These are phyloP conservation scores for Bucco capensis DNA, from an alignment of 2,113 vertebrate species.

Conservation along the genomic window DNA sequence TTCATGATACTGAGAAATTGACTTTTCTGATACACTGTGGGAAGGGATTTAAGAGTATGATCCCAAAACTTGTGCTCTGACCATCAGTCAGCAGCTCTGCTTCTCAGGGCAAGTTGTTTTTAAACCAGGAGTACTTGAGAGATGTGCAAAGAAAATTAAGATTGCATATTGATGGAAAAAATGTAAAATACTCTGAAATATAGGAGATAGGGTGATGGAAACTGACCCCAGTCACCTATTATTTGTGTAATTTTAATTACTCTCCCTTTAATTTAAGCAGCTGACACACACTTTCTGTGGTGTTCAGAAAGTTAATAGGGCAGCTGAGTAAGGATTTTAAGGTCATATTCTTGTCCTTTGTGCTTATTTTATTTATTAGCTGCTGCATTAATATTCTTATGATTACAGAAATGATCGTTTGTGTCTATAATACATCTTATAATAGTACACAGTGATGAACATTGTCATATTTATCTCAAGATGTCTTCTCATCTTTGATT, in stretches of 20 bases:
- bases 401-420: constrained; percentile 44
- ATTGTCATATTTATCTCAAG: constrained; percentile 3
- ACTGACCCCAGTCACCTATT: constrained; percentile 68
- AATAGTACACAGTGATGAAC: neutral
- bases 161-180: constrained; percentile 73
- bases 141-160: constrained; percentile 47
- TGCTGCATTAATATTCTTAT: constrained; percentile 30
- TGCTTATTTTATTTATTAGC: constrained; percentile 64
- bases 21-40: neutral
- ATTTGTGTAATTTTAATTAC: constrained; percentile 77
- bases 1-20: neutral
- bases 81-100: neutral
- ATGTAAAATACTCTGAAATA: constrained; percentile 64
- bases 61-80: neutral
- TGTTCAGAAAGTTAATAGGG: constrained; percentile 72
- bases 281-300: constrained; percentile 66
- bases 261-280: constrained; percentile 68
- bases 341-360: constrained; percentile 52
- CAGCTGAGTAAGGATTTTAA: constrained; percentile 72
- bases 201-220: constrained; percentile 59
- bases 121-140: constrained; percentile 21
- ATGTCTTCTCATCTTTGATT: neutral
- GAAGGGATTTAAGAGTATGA: neutral
- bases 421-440: constrained; percentile 38
- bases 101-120: neutral